Evolutionary conservation across 2,888 invertebrate species (phyloP).

Genomic region (Gonocerus acuteangulatus): DNA sequence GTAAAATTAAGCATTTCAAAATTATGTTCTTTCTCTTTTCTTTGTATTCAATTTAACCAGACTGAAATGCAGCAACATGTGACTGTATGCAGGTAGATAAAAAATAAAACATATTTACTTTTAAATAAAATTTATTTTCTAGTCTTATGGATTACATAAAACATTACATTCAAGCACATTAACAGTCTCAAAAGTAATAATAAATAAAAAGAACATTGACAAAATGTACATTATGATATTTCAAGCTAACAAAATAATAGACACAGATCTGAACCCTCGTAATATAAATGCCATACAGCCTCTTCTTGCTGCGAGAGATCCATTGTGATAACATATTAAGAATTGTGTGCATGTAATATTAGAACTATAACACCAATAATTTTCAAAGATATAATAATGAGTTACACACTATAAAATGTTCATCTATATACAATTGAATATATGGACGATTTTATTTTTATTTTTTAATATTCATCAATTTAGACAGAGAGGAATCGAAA

Average conservation of each 20-base stretch:
- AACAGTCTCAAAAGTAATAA: neutral
- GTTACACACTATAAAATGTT: slow-evolving; percentile 13
- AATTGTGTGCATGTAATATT: neutral
- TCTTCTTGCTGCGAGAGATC: neutral
- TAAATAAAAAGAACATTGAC: neutral
- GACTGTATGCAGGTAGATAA: no score
- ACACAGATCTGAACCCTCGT: neutral
- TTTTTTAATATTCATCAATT: slow-evolving; percentile 10
- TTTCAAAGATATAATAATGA: neutral
- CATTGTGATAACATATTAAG: no score
- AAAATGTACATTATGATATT: neutral
- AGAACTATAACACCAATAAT: neutral
- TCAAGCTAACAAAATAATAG: neutral
- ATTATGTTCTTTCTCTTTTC: no score
- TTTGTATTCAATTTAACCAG: no score
- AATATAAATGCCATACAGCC: no score
- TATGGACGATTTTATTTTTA: slow-evolving; percentile 2
- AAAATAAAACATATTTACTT: neutral
- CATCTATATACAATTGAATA: slow-evolving; percentile 8
- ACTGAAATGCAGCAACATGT: no score
- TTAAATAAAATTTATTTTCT: slow-evolving; percentile 1
- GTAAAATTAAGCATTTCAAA: no score
- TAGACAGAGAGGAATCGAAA: slow-evolving; percentile 29
- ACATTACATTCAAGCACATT: neutral
- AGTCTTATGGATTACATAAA: neutral